Conservation (phyloP, 2,797 vertebrate species). For the Gymnothorax reevesii region DNA sequence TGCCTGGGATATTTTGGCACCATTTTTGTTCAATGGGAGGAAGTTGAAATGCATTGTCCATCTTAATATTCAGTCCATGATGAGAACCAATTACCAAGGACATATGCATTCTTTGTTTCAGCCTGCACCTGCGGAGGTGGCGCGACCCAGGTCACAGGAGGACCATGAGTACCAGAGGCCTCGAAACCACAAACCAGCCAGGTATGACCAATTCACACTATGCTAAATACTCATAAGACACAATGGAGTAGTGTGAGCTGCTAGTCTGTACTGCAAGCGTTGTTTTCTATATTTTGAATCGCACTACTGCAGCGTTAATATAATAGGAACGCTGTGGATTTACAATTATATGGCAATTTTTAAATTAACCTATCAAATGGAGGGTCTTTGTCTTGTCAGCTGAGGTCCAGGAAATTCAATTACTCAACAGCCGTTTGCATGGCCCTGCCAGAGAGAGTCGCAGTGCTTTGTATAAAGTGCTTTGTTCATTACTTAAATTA, state of each 20-base stretch:
- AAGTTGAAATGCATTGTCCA: no score
- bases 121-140: constrained; percentile 74
- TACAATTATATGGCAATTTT: neutral
- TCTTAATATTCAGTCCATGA: no score
- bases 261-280: neutral
- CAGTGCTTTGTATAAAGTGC: neutral
- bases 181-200: constrained; percentile 77
- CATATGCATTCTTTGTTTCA: constrained; percentile 52
- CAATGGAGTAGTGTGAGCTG: neutral
- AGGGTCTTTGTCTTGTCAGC: neutral
- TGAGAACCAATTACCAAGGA: neutral
- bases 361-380: neutral
- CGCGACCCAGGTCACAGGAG: constrained; percentile 80
- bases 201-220: constrained; percentile 64
- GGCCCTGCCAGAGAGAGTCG: neutral
- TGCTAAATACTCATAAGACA: neutral
- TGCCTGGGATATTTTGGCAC: no score
- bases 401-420: constrained; percentile 8
- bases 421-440: neutral
- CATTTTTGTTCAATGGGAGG: no score
- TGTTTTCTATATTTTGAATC: no score
- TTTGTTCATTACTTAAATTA: neutral
- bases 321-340: neutral
- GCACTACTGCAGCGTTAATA: neutral
- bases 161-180: constrained; percentile 78